Conservation (phyloP, 2,113 vertebrate species). For the Grus americana region DNA sequence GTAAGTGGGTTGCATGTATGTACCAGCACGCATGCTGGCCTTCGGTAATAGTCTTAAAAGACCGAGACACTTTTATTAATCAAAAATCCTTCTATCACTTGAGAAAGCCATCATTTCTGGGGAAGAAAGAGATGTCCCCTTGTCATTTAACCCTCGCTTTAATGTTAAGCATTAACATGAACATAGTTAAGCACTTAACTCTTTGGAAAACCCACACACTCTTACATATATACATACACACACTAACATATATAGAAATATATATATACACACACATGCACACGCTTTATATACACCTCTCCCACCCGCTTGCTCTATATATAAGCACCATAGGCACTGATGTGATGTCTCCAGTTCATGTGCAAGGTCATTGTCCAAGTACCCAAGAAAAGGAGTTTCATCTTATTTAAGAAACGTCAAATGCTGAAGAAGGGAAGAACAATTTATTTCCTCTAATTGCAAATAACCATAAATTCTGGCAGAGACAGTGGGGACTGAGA, state of each 20-base stretch:
- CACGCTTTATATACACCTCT: no score
- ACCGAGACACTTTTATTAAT: neutral
- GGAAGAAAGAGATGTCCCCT: neutral
- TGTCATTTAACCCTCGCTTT: neutral
- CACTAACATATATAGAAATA: no score
- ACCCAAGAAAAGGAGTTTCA: neutral
- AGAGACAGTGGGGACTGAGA: neutral
- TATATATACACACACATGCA: no score
- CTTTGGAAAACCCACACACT: neutral
- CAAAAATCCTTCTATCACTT: neutral
- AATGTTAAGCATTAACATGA: neutral
- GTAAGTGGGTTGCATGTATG: fast-evolving
- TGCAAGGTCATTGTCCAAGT: constrained; percentile 4
- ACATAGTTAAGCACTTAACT: neutral
- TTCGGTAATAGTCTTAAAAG: neutral
- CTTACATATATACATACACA: neutral
- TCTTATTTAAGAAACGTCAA: neutral
- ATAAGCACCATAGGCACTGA: neutral
- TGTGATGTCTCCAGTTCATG: neutral
- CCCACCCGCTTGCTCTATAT: no score
- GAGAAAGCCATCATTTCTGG: neutral
- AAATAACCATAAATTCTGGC: constrained; percentile 31
- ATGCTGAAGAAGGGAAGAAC: neutral
- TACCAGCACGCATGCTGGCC: neutral
- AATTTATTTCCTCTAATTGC: neutral